A percentile compares a stretch with the other conserved stretches of the same genome.
phyloP scores from a whole-genome alignment of 2,888 invertebrate genomes.

The Stenodera caucasica region DNA sequence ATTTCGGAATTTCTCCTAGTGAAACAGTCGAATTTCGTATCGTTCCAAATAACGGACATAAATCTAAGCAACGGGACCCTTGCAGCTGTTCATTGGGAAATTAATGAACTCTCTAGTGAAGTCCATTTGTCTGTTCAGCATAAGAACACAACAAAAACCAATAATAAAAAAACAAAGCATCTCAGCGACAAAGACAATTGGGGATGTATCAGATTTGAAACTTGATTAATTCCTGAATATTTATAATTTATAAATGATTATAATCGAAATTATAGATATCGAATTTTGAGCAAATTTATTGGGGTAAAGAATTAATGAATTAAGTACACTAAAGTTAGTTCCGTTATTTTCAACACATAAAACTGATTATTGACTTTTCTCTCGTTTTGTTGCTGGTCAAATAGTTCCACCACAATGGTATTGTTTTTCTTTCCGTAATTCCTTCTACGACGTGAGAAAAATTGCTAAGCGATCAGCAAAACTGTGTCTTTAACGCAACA shows the following conservation, averaged over 20 bases:
- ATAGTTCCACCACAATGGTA: conserved; percentile 18
- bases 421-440: conserved; percentile 27
- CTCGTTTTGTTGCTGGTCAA: conserved; percentile 21
- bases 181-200: conserved; percentile 39
- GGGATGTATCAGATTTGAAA: conserved; percentile 4
- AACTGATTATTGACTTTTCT: conserved; percentile 27
- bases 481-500: conserved; percentile 23
- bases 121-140: conserved; percentile 41
- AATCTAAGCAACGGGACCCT: conserved; percentile 33
- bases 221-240: no score
- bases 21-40: conserved; percentile 36
- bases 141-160: conserved; percentile 41
- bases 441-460: conserved; percentile 26
- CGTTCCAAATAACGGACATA: conserved; percentile 30
- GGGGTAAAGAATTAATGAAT: neutral
- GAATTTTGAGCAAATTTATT: neutral
- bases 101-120: conserved; percentile 40
- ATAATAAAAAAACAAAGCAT: conserved; percentile 44
- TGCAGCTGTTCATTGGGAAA: conserved; percentile 43
- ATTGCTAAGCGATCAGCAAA: conserved; percentile 24
- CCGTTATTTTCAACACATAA: conserved; percentile 17
- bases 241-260: neutral
- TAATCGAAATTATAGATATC: neutral
- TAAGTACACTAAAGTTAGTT: conserved; percentile 8
- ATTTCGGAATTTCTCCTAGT: no score